Evolutionary conservation across 2,797 vertebrate genomes (phyloP), one percentile per base, ranked within the genome.

Genomic region (Chaenodraco wilsoni): DNA sequence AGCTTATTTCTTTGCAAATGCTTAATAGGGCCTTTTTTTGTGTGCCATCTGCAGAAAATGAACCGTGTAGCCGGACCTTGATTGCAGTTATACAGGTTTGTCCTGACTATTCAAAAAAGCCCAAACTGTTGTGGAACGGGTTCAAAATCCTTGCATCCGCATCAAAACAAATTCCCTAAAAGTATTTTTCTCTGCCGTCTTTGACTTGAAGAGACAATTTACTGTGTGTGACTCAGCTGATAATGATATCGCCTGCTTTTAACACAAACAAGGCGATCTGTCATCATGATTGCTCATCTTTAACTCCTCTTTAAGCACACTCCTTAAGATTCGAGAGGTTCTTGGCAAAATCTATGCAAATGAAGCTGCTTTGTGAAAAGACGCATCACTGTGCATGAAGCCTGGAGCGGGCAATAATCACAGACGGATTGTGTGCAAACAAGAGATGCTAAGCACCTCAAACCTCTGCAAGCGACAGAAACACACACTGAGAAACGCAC

Each of bases 401-500:
- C 84, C 78, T 50, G 74, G 68, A 88, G 85, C 78, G 71, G 77
- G 86, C 83, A 86, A 87, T 90, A 94, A 94, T 94, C 93, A 95
- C 86, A 85, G 86, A 54, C 59, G 70, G 84, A 93, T 93, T 93
- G 92, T 93, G 93, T 93, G 90, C 92, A 94, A 94, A 94, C 91
- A 94, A 94, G 92, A 86, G 91, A 84, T 66, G 85, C 89, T 93
- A 90, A 94, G 88, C 87, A 93, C 89, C 84, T 90, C 79, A 84
- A 90, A 85, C 73, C 82, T 84, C 78, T 37, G 81, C 75, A 10
- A 86, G 84, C 65, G 48, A 83, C 77, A 78, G 77, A 79, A 60
- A 90, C 79, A 72, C 69, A 68, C 59, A 69, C 58, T 55, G 76
- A 54, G 46, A 74, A 65, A 72, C 82, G 61, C 55, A 67, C 58